Conservation (phyloP, 1,140 invertebrate genomes). For the Zelostemma sp. region DNA sequence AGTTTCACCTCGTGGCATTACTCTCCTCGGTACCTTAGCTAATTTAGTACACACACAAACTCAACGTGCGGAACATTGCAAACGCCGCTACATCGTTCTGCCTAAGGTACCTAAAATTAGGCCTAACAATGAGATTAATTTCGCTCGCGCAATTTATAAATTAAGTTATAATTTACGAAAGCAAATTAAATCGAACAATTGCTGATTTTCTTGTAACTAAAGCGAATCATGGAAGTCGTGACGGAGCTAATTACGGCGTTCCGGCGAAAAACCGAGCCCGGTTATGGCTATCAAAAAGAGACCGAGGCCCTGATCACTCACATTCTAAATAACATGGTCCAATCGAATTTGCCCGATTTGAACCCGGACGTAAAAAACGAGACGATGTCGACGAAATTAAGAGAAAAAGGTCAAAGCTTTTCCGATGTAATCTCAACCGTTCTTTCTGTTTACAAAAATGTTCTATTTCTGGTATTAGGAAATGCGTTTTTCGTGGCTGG, state of each 20-base stretch:
- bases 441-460: no score
- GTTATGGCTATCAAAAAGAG: conserved; percentile 65
- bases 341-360: conserved; percentile 56
- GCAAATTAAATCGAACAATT: no score
- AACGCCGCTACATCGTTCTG: conserved; percentile 11
- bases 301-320: conserved; percentile 60
- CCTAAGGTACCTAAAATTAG: conserved; percentile 2
- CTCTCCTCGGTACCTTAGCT: conserved; percentile 57
- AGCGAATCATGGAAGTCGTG: conserved; percentile 56
- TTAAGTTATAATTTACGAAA: background rate
- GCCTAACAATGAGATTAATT: background rate
- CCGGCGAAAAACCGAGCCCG: conserved; percentile 54
- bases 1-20: conserved; percentile 66
- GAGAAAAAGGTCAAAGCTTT: conserved; percentile 62
- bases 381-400: conserved; percentile 55
- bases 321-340: conserved; percentile 64
- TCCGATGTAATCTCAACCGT: no score
- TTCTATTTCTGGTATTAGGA: conserved; percentile 40
- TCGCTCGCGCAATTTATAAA: background rate
- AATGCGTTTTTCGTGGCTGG: conserved; percentile 65
- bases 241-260: conserved; percentile 60
- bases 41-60: conserved; percentile 54
- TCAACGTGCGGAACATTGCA: conserved; percentile 38
- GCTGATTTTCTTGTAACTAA: background rate
- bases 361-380: conserved; percentile 57